Percentiles rank a stretch among this genome's conserved stretches.
Conservation (phyloP, 2,113 vertebrate species). For the Agelaius phoeniceus region DNA sequence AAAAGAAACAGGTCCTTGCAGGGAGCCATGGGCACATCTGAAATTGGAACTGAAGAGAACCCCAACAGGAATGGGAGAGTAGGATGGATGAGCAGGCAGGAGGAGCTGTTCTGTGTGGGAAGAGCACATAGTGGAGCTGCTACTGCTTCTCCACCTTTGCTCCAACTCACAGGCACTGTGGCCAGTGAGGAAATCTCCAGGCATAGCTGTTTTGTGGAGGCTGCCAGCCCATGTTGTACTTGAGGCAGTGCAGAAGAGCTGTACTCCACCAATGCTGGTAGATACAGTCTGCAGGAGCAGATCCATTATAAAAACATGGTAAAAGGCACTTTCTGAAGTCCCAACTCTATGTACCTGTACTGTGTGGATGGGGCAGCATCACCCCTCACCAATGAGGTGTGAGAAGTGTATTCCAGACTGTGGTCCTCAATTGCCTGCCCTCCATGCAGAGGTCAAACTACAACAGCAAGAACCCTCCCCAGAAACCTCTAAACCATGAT, state of each 20-base stretch:
- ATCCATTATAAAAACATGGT: background rate
- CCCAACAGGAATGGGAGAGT: background rate
- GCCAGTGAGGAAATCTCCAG: background rate
- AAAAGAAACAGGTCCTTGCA: background rate
- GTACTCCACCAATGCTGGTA: background rate
- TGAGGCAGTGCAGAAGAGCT: background rate
- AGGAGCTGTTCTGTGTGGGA: background rate
- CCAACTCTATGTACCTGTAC: background rate
- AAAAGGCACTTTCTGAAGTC: background rate
- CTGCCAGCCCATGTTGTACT: background rate
- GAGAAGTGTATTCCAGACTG: background rate
- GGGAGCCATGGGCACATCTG: background rate
- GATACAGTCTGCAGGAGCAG: background rate
- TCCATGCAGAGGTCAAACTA: background rate
- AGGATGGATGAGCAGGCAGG: background rate
- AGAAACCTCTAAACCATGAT: background rate
- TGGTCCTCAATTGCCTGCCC: background rate
- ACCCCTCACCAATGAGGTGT: rapidly evolving
- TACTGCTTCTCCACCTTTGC: background rate
- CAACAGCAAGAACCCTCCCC: background rate
- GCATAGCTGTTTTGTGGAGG: background rate
- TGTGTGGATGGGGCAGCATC: background rate
- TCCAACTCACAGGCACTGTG: rapidly evolving
- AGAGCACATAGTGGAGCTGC: background rate
- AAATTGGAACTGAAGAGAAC: background rate